Conservation (phyloP, 2,113 vertebrate genomes). For the Pygoscelis antarcticus region DNA sequence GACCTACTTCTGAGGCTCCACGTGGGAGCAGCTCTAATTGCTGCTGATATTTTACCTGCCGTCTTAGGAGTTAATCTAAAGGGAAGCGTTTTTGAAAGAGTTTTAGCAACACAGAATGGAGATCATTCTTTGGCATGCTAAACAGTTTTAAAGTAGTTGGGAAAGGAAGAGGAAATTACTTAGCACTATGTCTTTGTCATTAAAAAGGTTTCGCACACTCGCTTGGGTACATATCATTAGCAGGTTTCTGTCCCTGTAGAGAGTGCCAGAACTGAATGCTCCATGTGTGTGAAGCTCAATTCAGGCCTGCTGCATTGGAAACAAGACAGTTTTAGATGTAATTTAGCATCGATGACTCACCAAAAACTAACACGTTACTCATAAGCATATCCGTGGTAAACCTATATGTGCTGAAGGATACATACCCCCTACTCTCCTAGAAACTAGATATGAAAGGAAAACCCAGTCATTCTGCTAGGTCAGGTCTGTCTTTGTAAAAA, state of each 20-base stretch:
- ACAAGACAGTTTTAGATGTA: background rate
- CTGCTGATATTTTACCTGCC: background rate
- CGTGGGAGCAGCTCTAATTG: background rate
- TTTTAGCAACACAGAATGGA: background rate
- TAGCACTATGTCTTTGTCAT: background rate
- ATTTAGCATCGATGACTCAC: conserved; percentile 10
- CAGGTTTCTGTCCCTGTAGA: background rate
- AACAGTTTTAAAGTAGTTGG: background rate
- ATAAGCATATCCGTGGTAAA: background rate
- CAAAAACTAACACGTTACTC: conserved; percentile 1
- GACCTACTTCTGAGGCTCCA: background rate
- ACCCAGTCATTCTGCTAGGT: background rate
- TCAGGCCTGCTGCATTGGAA: background rate
- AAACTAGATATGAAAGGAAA: background rate
- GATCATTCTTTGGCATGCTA: background rate
- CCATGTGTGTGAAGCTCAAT: background rate
- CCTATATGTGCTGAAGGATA: background rate
- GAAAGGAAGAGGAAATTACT: background rate
- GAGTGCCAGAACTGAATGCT: background rate
- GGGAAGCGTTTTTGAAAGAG: background rate
- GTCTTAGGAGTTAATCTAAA: background rate
- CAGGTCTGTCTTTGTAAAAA: background rate
- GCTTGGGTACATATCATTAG: background rate
- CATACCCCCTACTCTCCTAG: background rate
- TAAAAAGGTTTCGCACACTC: background rate